A percentile compares a stretch with the other conserved stretches of the same genome.
phyloP scores from a whole-genome alignment of 2,113 vertebrate species.

The Baryphthengus martii region DNA sequence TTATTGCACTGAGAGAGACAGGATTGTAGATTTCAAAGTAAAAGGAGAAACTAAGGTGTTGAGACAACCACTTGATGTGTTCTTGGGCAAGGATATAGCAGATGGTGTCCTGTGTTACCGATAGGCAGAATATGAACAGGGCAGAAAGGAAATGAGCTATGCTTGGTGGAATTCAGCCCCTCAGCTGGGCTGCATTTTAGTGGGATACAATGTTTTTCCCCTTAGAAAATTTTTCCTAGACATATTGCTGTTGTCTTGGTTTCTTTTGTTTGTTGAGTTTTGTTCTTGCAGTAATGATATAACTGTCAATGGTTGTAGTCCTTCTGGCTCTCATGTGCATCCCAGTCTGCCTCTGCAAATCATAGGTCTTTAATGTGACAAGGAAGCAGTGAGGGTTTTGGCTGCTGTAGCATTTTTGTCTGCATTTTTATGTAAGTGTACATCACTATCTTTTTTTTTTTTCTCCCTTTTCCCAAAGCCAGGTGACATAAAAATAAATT shows the following conservation, averaged over 20 bases:
- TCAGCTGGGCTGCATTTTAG: neutral
- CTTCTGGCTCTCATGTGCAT: neutral
- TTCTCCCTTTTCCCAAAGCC: fast-evolving
- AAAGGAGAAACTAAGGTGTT: neutral
- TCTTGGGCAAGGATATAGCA: fast-evolving
- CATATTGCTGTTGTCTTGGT: neutral
- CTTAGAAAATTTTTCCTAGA: neutral
- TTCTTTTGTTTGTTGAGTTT: neutral
- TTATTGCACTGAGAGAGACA: neutral
- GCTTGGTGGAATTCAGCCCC: neutral
- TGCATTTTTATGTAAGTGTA: neutral
- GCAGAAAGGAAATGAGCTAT: neutral
- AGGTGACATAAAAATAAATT: neutral
- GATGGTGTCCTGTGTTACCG: neutral
- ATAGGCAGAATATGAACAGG: neutral
- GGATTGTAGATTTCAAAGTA: neutral
- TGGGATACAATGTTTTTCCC: neutral
- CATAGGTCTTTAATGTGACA: neutral
- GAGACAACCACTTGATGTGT: neutral
- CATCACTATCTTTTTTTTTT: neutral
- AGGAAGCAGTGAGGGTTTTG: neutral
- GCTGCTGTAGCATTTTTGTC: neutral
- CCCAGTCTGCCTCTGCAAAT: neutral
- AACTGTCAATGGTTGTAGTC: neutral
- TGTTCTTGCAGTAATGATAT: neutral